Base-by-base conservation (phyloP, 2,888 invertebrate species). In the Pseudococcus viburni region DNA sequence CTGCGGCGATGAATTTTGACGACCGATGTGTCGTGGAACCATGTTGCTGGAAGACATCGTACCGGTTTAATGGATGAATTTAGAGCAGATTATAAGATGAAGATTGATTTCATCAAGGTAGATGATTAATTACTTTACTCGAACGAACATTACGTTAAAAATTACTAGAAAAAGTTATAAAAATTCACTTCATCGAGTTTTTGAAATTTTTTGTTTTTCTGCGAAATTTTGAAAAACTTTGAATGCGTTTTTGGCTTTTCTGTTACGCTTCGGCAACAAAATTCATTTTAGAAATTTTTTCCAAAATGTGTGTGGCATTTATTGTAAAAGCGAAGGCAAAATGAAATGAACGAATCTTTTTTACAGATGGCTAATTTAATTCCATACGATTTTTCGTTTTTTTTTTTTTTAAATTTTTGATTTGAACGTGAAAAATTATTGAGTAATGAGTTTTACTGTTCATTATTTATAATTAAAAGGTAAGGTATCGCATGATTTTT, bases 1-100 rank as follows among this genome's bases (percentile, higher is more conserved):
- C 1, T 77, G 77, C 15, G 77, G 77, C 3, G 77, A 77, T 77
- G 77, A 77, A 39, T 77, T 77, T 77, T 77, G 77, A 77, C 77
- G 77, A 39, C 15, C 39, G 17, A 77, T 77, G 3, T 64, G 8
- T n/a, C 59, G 59, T 11, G 64, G 9, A 22, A 3, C 8, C 64
- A 11, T 64, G 11, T 22, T 64, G 5, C 19, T 2, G 7, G 59
- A 59, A 15, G 59, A 59, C 15, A 17, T 59, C 59, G 7, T 59
- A 51, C 48, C 55, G 55, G 4, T 55, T n/a, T 15, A 6, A 6
- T n/a, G 42, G 9, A 5, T 39, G 3, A 5, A 39, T 42, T 42
- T 8, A 0, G 42, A 5, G n/a, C n/a, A 55, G 8, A 55, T 51
- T 15, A 51, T 4, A 3, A 12, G 12, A 15, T 51, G 15, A 1